Percentiles rank a stretch among this genome's conserved stretches.
These are phyloP conservation scores for Pangasius djambal DNA, from an alignment of 2,797 vertebrate genomes.

Conservation along the genomic window DNA sequence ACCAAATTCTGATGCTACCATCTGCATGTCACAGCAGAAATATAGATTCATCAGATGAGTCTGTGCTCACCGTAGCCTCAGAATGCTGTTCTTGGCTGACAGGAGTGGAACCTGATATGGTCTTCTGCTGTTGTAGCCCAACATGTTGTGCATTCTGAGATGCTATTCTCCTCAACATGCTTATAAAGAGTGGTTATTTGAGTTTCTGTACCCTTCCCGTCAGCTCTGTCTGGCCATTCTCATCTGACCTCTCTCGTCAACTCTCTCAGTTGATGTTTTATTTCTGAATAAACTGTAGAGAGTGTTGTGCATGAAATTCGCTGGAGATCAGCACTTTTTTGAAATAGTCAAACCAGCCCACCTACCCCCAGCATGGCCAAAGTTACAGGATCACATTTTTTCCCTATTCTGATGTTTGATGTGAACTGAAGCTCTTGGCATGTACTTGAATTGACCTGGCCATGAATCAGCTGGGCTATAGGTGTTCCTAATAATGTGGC, in stretches of 20 bases:
- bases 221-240: neutral
- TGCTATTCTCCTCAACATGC: neutral
- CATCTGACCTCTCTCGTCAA: neutral
- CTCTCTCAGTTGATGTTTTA: neutral
- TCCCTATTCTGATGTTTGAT: neutral
- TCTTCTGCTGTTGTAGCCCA: neutral
- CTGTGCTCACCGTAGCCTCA: neutral
- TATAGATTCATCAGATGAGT: neutral
- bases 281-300: neutral
- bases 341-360: neutral
- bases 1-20: neutral
- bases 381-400: neutral
- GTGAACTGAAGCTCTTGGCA: neutral
- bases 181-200: neutral
- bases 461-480: neutral
- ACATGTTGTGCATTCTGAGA: neutral
- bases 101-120: neutral
- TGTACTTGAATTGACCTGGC: neutral
- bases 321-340: neutral
- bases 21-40: neutral
- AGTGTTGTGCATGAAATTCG: neutral
- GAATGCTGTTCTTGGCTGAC: neutral
- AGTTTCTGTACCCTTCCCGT: neutral
- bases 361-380: neutral
- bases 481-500: neutral